Evolutionary conservation across 2,797 vertebrate species (phyloP), one percentile per base, ranked within the genome.

Genomic region (Psittacula echo): DNA sequence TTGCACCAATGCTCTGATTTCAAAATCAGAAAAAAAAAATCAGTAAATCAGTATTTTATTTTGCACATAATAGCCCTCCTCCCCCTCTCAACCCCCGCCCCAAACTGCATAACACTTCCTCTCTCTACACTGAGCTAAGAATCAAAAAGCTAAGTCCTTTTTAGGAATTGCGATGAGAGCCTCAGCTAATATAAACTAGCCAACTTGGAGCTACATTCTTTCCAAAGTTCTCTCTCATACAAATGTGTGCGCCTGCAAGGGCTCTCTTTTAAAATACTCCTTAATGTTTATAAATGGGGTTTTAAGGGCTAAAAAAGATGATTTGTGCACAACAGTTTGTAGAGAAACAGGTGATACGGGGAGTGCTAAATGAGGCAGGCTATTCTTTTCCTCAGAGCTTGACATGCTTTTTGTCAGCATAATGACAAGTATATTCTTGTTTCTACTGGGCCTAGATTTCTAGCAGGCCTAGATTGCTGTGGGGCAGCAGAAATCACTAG

Each of bases 111-210:
- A 60, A 17, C 23, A 24, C 23, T 60, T 37, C 56, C 23, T 37
- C 56, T 89, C 29, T 62, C 24, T 30, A 26, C 32, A 7, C 64
- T 71, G 81, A 45, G 85, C 7, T 4, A 65, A 45, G 19, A 89
- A 65, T 85, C 29, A 72, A 75, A 83, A 87, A 85, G 74, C 76
- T 24, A 10, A 75, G 61, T 30, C 90, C 92, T 92, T 80, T 87
- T 95, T 89, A 80, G 87, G 90, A 91, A 88, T 56, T 1, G 6
- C 14, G 24, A 32, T 2, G 3, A 72, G 45, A 73, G 50, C 32
- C 74, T 86, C 79, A 76, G 77, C 64, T 84, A 30, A 15, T 15
- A 23, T 1, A 7, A 85, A 79, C 26, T 37, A 60, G n/a, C 56
- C 23, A 37, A 37, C 30, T 73, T 24, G 8, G 12, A 81, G 51